Evolutionary conservation across 2,797 vertebrate genomes (phyloP), one percentile per base, ranked within the genome.

Genomic region (Pantherophis alleghaniensis): DNA sequence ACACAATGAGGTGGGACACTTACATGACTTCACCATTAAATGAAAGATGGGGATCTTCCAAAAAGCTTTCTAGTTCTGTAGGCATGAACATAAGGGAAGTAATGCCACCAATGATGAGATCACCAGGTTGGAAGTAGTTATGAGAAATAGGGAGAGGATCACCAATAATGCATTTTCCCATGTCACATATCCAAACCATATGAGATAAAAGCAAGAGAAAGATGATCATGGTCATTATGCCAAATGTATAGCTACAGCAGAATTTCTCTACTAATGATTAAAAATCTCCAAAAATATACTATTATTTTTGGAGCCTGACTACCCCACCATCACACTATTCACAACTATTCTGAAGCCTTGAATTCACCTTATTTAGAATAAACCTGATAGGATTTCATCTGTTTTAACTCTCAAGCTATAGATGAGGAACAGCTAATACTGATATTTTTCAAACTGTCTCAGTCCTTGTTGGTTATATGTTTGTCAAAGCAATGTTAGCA

Each of bases 141-240:
- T 90, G 92, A 90, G 13, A 26, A 93, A 93, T 93, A 87, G 51
- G 42, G 24, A n/a, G 32, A 20, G 92, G 92, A 22, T 63, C 51
- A 28, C 24, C 5, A 1, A 47, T 26, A 6, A 4, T 0, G 16
- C 92, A 93, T 55, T 90, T 90, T 22, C 0, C 10, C 18, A 4
- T 32, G 37, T 86, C 9, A 28, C 9, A 9, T 7, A 66, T 86
- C n/a, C 79, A 86, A 16, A 53, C 22, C 6, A 66, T 86, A 12
- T 14, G 9, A 86, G 51, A 53, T 32, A 63, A 47, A n/a, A 87
- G 32, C 7, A 93, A 5, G 9, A 88, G 13, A 4, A 79, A 60
- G 53, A 92, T 1, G 2, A 61, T 4, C 24, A 55, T 32, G 14
- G 18, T 7, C 11, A 86, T 5, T 60, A 66, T 90, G 14, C 4